Base-by-base conservation (phyloP, 1,140 invertebrate genomes). In the Samia ricini region DNA sequence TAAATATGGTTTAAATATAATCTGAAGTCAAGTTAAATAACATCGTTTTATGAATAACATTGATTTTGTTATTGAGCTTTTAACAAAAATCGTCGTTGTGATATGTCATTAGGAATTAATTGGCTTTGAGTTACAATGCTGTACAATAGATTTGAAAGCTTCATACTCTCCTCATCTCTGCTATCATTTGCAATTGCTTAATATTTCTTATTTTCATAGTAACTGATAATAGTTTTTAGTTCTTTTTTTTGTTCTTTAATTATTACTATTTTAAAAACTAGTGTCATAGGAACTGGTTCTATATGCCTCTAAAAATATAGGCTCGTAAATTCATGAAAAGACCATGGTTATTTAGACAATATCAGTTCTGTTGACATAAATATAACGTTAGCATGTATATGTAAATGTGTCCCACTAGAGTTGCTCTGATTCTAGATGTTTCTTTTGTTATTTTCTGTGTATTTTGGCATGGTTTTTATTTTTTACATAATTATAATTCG, bases 11-110 rank as follows among this genome's bases (percentile, higher is more conserved):
- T 78, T 79, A 77, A 42, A 15, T 42, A 42, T 29, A 29, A 42
- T 87, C 84, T 85, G 66, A 86, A 88, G 88, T 90, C 88, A 88
- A 90, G 88, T 88, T 86, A 76, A 78, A 83, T 72, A 85, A 79
- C 63, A 74, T 51, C n/a, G 81, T 88, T 88, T 88, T 81, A 76
- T 63, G 21, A 72, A 83, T 84, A 87, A 89, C 70, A 80, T 81
- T 76, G 81, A 83, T 87, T 86, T 80, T 63, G 64, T 76, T 71
- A 81, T 62, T 64, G 77, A 76, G 83, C 76, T 75, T 72, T 56
- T 50, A 61, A 36, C 26, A 56, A 26, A 71, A 74, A 74, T 65
- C 72, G 78, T 79, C 76, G 10, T 21, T 52, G 21, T 10, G 22
- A 85, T 78, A 76, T 72, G 79, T 79, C 70, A 79, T 81, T 71